These are phyloP conservation scores for Raja brachyura DNA, from an alignment of 2,113 vertebrate genomes.

Conservation along the genomic window DNA sequence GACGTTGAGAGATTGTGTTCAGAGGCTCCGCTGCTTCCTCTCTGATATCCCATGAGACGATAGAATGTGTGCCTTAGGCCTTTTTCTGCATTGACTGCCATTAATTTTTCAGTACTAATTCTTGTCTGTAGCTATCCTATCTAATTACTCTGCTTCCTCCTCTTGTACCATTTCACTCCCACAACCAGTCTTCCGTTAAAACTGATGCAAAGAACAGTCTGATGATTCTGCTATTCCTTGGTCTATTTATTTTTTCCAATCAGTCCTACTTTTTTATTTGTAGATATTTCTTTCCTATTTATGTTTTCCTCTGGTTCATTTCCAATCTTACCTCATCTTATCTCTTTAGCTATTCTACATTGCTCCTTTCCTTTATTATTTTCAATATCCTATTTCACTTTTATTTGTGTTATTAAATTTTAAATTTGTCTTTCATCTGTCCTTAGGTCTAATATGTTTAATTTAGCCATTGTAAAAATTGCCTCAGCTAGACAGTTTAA, in stretches of 20 bases:
- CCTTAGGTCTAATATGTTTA: background rate
- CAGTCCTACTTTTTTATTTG: background rate
- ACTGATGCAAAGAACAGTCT: background rate
- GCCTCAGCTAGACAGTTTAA: background rate
- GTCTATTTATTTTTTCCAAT: background rate
- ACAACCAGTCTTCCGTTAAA: background rate
- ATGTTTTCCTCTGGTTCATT: background rate
- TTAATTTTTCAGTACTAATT: constrained; percentile 34
- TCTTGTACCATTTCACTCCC: constrained; percentile 24
- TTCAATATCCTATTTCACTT: background rate
- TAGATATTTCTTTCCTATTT: background rate
- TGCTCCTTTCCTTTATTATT: background rate
- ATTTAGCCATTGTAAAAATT: background rate
- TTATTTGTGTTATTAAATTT: background rate
- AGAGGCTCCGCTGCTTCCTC: constrained; percentile 22
- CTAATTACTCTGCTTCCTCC: constrained; percentile 18
- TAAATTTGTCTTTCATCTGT: background rate
- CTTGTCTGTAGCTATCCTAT: constrained; percentile 34
- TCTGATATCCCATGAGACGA: background rate
- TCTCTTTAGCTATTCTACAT: background rate
- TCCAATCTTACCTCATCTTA: background rate
- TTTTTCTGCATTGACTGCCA: constrained; percentile 4
- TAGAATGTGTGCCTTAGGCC: constrained; percentile 16
- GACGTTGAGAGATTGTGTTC: constrained; percentile 7
- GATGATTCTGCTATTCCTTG: background rate